Evolutionary conservation across 1,140 invertebrate species (phyloP).

Genomic region (Anastatus disparis): DNA sequence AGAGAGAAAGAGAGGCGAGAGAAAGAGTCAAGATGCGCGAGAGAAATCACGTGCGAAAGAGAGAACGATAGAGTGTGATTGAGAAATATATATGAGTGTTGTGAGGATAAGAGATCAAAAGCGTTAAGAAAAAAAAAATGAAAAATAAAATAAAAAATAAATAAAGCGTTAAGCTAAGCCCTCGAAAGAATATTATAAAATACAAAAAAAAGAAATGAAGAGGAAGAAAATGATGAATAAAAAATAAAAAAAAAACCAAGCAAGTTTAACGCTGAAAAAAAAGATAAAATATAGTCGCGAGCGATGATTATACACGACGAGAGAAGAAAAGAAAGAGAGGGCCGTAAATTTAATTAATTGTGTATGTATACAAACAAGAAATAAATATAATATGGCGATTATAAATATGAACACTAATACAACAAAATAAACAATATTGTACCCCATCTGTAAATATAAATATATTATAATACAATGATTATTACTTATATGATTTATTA

Average conservation of each 20-base stretch:
- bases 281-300: constrained; percentile 32
- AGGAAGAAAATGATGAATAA: constrained; percentile 2
- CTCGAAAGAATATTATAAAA: constrained; percentile 28
- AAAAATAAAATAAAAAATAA: constrained; percentile 42
- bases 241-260: constrained; percentile 13
- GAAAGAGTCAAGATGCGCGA: constrained; percentile 31
- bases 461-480: constrained; percentile 65
- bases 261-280: constrained; percentile 21
- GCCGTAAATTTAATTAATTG: constrained; percentile 64
- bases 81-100: constrained; percentile 44
- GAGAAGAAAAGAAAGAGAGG: too few relatives aligned
- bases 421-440: constrained; percentile 64
- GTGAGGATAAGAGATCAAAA: constrained; percentile 43
- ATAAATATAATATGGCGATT: constrained; percentile 65
- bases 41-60: constrained; percentile 34
- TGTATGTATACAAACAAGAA: constrained; percentile 65
- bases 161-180: constrained; percentile 41
- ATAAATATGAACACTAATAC: constrained; percentile 66
- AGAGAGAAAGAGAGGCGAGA: constrained; percentile 33
- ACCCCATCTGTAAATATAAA: constrained; percentile 67
- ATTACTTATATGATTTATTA: constrained; percentile 65
- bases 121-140: constrained; percentile 21
- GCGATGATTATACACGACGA: too few relatives aligned
- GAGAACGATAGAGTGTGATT: constrained; percentile 16
- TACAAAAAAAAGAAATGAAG: constrained; percentile 16